These are phyloP conservation scores for Drosophila tani DNA, from an alignment of 1,140 invertebrate genomes.

Conservation along the genomic window DNA sequence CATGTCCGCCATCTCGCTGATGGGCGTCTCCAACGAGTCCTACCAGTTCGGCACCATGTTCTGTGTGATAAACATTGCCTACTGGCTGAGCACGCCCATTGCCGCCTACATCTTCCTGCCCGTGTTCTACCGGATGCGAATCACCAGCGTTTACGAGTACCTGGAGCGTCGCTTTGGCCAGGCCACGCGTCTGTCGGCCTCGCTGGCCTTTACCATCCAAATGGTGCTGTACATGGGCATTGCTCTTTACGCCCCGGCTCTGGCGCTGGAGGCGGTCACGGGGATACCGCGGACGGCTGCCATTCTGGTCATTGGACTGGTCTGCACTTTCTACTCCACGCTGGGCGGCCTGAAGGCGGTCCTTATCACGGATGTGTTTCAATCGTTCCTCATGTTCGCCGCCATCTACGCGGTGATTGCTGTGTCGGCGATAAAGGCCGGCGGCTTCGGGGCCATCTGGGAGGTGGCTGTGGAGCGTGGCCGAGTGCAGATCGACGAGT, in stretches of 20 bases:
- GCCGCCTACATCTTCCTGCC: slow-evolving; percentile 93
- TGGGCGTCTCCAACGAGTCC: slow-evolving; percentile 93
- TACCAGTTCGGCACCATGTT: slow-evolving; percentile 92
- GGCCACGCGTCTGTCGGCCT: slow-evolving; percentile 89
- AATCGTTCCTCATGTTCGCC: slow-evolving; percentile 91
- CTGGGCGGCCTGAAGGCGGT: slow-evolving; percentile 96
- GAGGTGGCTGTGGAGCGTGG: slow-evolving; percentile 87
- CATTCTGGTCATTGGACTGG: slow-evolving; percentile 91
- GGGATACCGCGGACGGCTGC: slow-evolving; percentile 90
- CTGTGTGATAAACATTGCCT: slow-evolving; percentile 92
- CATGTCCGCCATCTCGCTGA: slow-evolving; percentile 96
- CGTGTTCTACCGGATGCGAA: slow-evolving; percentile 94
- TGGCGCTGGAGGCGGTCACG: slow-evolving; percentile 95
- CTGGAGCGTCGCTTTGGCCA: slow-evolving; percentile 93
- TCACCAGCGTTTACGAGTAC: slow-evolving; percentile 96
- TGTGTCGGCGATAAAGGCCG: slow-evolving; percentile 88
- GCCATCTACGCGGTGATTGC: slow-evolving; percentile 91
- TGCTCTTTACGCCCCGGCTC: slow-evolving; percentile 95
- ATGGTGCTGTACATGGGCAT: slow-evolving; percentile 96
- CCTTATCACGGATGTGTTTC: slow-evolving; percentile 94
- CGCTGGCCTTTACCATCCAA: slow-evolving; percentile 92
- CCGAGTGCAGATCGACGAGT: slow-evolving; percentile 87
- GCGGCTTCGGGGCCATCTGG: slow-evolving; percentile 89
- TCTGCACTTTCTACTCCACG: slow-evolving; percentile 94
- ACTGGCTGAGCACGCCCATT: slow-evolving; percentile 93